Evolutionary conservation across 2,888 invertebrate genomes (phyloP).

Genomic region (Temnothorax rugatulus): DNA sequence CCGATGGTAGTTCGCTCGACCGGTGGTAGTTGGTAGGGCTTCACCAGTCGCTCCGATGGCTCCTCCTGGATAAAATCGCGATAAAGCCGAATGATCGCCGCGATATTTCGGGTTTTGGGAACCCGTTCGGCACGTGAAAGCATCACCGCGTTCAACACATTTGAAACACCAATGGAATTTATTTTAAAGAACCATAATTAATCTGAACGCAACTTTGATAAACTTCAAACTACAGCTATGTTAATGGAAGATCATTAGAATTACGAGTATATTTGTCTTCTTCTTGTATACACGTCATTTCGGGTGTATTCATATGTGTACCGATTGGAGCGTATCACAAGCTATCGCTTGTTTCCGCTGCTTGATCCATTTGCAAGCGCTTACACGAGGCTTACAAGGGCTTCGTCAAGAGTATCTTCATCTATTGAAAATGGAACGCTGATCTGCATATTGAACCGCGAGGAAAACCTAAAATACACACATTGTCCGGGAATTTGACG

Average conservation of each 20-base stretch:
- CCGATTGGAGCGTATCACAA: constrained; percentile 15
- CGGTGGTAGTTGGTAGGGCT: background rate
- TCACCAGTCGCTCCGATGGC: background rate
- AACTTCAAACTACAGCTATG: background rate
- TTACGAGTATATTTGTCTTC: constrained; percentile 7
- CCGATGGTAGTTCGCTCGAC: background rate
- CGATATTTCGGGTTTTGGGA: background rate
- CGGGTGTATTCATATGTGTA: background rate
- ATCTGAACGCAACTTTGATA: background rate
- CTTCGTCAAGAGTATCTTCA: constrained; percentile 41
- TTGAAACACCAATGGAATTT: background rate
- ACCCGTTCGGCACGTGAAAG: background rate
- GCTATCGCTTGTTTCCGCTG: constrained; percentile 32
- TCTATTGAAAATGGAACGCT: constrained; percentile 24
- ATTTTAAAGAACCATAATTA: background rate
- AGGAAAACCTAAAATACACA: constrained; percentile 7
- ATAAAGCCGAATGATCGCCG: background rate
- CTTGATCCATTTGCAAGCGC: constrained; percentile 38
- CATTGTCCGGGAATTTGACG: background rate
- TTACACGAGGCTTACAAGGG: constrained; percentile 30
- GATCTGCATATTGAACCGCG: constrained; percentile 19
- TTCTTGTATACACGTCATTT: background rate
- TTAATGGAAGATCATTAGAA: background rate
- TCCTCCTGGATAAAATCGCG: constrained; percentile 25
- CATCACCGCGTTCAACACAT: background rate